A percentile compares a stretch with the other conserved stretches of the same genome.
phyloP scores from a whole-genome alignment of 2,797 vertebrate genomes.

The Etheostoma perlongum region DNA sequence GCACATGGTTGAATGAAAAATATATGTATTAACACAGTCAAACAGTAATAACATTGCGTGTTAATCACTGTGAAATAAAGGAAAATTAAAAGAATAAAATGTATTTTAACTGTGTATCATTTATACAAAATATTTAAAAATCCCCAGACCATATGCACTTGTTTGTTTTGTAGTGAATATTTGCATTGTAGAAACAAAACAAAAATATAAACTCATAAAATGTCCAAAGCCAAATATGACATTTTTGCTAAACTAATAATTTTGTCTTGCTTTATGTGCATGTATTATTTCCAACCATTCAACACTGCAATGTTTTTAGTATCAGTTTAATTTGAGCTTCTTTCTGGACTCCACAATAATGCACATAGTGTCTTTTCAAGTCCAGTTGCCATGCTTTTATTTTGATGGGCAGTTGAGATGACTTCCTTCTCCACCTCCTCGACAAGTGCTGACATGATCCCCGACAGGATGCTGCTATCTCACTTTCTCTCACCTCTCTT shows the following conservation, averaged over 20 bases:
- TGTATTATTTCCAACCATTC: too few species aligned
- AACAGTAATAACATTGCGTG: background rate
- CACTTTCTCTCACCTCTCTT: background rate
- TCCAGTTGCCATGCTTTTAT: slow-evolving; percentile 44
- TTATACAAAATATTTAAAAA: background rate
- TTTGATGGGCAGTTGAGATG: background rate
- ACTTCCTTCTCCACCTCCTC: slow-evolving; percentile 31
- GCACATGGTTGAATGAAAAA: background rate
- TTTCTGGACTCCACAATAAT: background rate
- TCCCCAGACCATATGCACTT: background rate
- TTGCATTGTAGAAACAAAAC: background rate
- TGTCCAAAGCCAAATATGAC: background rate
- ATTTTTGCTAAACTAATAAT: background rate
- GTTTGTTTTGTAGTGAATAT: background rate
- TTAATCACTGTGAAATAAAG: background rate
- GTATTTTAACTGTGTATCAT: background rate
- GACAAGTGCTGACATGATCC: slow-evolving; percentile 84
- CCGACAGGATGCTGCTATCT: slow-evolving; percentile 20
- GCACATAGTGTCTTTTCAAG: background rate
- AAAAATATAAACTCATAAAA: background rate
- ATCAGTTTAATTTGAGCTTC: background rate
- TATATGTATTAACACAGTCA: background rate
- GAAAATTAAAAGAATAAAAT: background rate
- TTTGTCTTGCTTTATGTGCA: background rate
- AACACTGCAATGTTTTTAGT: background rate